Conservation (phyloP, 2,113 vertebrate species). For the Noctilio leporinus region DNA sequence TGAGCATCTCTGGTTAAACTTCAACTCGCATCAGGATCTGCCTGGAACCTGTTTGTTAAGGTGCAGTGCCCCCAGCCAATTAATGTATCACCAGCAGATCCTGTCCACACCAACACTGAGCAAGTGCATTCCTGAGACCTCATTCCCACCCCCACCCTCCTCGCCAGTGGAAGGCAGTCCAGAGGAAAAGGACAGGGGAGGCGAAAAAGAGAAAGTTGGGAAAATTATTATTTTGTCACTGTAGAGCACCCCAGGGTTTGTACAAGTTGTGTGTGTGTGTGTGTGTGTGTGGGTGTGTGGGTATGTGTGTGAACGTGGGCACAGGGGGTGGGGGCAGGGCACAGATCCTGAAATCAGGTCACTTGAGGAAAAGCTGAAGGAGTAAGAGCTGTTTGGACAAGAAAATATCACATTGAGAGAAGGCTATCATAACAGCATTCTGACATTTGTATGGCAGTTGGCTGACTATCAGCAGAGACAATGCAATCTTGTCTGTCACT, state of each 20-base stretch:
- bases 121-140: slow-evolving; percentile 64
- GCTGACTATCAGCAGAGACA: background rate
- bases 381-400: background rate
- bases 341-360: background rate
- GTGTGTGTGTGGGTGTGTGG: background rate
- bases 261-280: background rate
- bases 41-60: slow-evolving; percentile 70
- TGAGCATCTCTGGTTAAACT: slow-evolving; percentile 76
- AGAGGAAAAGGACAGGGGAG: background rate
- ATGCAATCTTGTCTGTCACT: background rate
- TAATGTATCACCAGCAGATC: slow-evolving; percentile 67
- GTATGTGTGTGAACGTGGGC: background rate
- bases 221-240: background rate
- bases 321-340: background rate
- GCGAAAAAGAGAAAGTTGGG: background rate
- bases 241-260: background rate
- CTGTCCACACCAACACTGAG: slow-evolving; percentile 19
- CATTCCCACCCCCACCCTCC: slow-evolving; percentile 34
- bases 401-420: background rate
- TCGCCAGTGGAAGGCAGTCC: background rate
- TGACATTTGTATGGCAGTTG: background rate
- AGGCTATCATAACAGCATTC: background rate
- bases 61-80: slow-evolving; percentile 70
- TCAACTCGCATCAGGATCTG: slow-evolving; percentile 77
- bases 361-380: background rate